A percentile compares a stretch with the other conserved stretches of the same genome.
phyloP scores from a whole-genome alignment of 2,888 invertebrate species.

The Trissolcus japonicus region DNA sequence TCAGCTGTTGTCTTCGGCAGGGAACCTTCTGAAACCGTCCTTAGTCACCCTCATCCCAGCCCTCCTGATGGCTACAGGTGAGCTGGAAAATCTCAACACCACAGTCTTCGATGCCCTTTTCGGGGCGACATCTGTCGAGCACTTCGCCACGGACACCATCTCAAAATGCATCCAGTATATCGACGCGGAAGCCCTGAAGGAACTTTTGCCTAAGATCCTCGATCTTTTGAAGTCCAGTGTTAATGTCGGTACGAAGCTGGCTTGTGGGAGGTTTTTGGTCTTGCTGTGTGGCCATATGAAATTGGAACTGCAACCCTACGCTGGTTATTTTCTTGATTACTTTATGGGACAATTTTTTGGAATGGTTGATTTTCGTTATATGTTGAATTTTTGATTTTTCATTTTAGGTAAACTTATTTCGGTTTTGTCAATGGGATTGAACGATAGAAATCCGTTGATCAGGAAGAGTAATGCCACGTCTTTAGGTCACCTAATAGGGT shows the following conservation, averaged over 20 bases:
- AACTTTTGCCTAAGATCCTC: conserved; percentile 87
- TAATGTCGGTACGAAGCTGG: conserved; percentile 90
- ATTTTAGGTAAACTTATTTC: conserved; percentile 79
- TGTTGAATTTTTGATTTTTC: no score
- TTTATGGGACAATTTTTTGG: no score
- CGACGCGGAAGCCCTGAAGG: conserved; percentile 85
- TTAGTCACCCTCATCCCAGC: conserved; percentile 88
- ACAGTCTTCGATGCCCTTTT: conserved; percentile 87
- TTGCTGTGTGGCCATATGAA: conserved; percentile 78
- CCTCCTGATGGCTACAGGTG: conserved; percentile 90
- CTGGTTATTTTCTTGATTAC: conserved; percentile 72
- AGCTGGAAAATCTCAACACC: conserved; percentile 82
- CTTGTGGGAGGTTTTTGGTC: conserved; percentile 87
- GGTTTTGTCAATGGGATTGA: conserved; percentile 85
- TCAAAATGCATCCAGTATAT: conserved; percentile 86
- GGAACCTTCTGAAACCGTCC: conserved; percentile 87
- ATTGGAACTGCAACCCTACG: conserved; percentile 79
- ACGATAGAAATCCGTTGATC: conserved; percentile 89
- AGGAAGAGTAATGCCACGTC: conserved; percentile 90
- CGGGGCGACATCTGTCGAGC: conserved; percentile 84
- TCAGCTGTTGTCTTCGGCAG: conserved; percentile 89
- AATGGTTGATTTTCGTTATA: no score
- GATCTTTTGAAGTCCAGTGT: conserved; percentile 88
- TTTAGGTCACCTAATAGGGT: conserved; percentile 88
- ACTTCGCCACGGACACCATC: conserved; percentile 92